phyloP scores from a whole-genome alignment of 1,140 invertebrate genomes.

The Achroia grisella region DNA sequence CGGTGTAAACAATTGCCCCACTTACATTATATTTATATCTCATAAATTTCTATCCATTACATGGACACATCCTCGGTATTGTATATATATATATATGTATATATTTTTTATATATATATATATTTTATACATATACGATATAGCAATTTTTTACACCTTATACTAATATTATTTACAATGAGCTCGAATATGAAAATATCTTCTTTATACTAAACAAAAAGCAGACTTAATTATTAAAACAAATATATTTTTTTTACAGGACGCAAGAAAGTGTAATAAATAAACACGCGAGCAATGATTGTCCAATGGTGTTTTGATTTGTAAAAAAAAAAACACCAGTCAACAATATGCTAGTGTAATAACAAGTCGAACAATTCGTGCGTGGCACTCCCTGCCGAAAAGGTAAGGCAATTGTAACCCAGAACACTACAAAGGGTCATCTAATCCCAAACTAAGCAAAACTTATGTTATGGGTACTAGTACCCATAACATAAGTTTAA shows the following conservation, averaged over 20 bases:
- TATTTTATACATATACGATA: constrained; percentile 21
- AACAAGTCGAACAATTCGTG: too few species aligned
- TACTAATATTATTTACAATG: constrained; percentile 44
- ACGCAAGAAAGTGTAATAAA: constrained; percentile 19
- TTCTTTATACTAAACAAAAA: constrained; percentile 28
- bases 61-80: constrained; percentile 25
- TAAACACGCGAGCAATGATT: background rate
- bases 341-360: too few species aligned
- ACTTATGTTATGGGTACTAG: too few species aligned
- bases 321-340: too few species aligned
- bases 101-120: constrained; percentile 1
- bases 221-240: constrained; percentile 8
- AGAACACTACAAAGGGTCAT: too few species aligned
- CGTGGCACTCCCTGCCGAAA: too few species aligned
- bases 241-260: constrained; percentile 15
- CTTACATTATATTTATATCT: constrained; percentile 16
- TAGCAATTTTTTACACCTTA: constrained; percentile 52
- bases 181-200: constrained; percentile 33
- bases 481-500: too few species aligned
- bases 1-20: constrained; percentile 38
- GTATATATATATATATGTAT: constrained; percentile 4
- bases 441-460: too few species aligned
- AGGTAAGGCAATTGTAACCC: too few species aligned
- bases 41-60: constrained; percentile 30
- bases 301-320: too few species aligned